phyloP scores from a whole-genome alignment of 1,140 invertebrate species.

The Nasonia longicornis region DNA sequence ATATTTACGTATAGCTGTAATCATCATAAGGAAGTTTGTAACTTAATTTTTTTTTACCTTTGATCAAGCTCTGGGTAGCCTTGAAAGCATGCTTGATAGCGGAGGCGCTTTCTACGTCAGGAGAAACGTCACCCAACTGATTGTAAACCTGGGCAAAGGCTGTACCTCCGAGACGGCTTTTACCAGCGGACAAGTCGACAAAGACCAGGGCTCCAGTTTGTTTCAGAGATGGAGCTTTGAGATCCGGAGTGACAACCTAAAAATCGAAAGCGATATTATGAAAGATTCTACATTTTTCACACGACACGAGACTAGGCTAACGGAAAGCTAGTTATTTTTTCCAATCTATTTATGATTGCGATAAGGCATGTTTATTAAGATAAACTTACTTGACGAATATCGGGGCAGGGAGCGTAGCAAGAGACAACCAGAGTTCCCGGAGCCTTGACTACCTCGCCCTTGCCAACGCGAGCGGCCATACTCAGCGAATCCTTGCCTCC shows the following conservation, averaged over 20 bases:
- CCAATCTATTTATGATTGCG: too few relatives aligned
- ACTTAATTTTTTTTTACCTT: constrained; percentile 68
- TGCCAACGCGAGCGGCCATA: constrained; percentile 91
- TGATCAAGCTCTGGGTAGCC: constrained; percentile 85
- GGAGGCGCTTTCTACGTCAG: constrained; percentile 82
- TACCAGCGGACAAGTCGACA: constrained; percentile 77
- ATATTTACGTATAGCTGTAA: background rate
- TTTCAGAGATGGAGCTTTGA: constrained; percentile 77
- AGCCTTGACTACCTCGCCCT: constrained; percentile 81
- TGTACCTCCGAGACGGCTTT: constrained; percentile 86
- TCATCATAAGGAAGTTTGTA: background rate
- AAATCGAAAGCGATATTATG: constrained; percentile 17
- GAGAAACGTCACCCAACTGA: constrained; percentile 84
- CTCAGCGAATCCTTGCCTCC: constrained; percentile 98
- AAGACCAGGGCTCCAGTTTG: constrained; percentile 74
- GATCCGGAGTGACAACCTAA: constrained; percentile 84
- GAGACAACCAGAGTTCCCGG: constrained; percentile 95
- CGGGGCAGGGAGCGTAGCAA: constrained; percentile 93
- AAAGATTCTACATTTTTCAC: background rate
- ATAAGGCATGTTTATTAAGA: background rate
- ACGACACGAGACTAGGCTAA: too few relatives aligned
- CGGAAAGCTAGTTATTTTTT: too few relatives aligned
- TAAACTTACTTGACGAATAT: constrained; percentile 76
- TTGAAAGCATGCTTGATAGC: constrained; percentile 82
- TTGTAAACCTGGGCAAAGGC: constrained; percentile 91